phyloP scores from a whole-genome alignment of 1,140 invertebrate species.

The Saccostrea cuccullata region DNA sequence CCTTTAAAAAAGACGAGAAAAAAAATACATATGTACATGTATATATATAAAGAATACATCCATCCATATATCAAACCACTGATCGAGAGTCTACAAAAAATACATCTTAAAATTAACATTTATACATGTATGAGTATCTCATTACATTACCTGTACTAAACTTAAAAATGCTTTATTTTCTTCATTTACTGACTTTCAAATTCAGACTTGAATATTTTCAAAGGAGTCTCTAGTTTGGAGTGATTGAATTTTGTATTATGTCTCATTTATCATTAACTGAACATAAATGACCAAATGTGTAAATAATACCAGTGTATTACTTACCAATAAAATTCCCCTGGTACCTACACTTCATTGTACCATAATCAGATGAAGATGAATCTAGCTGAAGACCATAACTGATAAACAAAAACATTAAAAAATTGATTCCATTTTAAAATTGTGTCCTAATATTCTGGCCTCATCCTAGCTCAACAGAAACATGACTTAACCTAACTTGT shows the following conservation, averaged over 20 bases:
- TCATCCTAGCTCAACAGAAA: no score
- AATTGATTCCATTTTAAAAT: neutral
- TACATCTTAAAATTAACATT: neutral
- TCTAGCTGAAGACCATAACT: constrained; percentile 7
- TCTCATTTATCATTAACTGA: no score
- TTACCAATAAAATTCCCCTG: constrained; percentile 29
- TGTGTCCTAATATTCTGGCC: no score
- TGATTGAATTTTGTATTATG: no score
- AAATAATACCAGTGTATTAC: neutral
- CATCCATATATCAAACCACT: no score
- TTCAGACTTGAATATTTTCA: no score
- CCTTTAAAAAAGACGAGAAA: constrained; percentile 38
- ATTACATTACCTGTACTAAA: no score
- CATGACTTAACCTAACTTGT: no score
- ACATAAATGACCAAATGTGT: neutral
- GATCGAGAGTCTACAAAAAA: neutral
- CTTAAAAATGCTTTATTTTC: no score
- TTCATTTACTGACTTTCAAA: no score
- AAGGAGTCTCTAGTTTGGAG: no score
- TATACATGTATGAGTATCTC: neutral
- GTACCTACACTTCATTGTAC: constrained; percentile 16
- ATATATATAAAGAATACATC: no score
- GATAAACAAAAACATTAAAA: constrained; percentile 6
- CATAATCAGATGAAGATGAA: neutral
- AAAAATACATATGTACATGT: neutral